Evolutionary conservation across 2,113 vertebrate genomes (phyloP).

Genomic region (Dendrocopos noguchii): DNA sequence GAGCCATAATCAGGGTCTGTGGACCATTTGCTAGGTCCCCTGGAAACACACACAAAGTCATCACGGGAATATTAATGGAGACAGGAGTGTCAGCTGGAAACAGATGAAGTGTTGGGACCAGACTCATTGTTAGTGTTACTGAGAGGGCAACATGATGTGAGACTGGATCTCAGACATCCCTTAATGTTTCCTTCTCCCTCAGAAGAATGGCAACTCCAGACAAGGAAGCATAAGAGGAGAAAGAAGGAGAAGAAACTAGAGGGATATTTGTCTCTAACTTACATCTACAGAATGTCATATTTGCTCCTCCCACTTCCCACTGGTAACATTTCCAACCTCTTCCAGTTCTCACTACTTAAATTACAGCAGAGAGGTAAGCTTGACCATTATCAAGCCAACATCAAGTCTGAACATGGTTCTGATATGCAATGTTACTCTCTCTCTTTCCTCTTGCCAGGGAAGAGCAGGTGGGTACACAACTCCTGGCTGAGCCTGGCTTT

Average conservation of each 20-base stretch:
- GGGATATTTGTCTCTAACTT: neutral
- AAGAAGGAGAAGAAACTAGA: neutral
- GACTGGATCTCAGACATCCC: neutral
- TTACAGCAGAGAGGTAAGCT: neutral
- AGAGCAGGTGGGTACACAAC: neutral
- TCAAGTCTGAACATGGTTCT: neutral
- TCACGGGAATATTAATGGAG: neutral
- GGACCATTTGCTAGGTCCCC: neutral
- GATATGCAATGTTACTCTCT: neutral
- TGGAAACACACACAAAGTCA: slow-evolving; percentile 2
- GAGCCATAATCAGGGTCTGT: neutral
- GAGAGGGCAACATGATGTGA: neutral
- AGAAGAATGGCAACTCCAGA: neutral
- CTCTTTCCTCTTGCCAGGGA: neutral
- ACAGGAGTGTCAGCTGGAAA: neutral
- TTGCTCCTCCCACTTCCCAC: neutral
- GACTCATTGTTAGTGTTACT: neutral
- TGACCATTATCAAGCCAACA: neutral
- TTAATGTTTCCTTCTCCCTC: neutral
- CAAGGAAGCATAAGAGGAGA: neutral
- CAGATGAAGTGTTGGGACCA: neutral
- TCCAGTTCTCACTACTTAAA: neutral
- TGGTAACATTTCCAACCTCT: neutral
- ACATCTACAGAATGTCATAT: neutral
- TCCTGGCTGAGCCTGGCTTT: neutral